Conservation (phyloP, 2,113 vertebrate species). For the Emydocephalus ijimae region DNA sequence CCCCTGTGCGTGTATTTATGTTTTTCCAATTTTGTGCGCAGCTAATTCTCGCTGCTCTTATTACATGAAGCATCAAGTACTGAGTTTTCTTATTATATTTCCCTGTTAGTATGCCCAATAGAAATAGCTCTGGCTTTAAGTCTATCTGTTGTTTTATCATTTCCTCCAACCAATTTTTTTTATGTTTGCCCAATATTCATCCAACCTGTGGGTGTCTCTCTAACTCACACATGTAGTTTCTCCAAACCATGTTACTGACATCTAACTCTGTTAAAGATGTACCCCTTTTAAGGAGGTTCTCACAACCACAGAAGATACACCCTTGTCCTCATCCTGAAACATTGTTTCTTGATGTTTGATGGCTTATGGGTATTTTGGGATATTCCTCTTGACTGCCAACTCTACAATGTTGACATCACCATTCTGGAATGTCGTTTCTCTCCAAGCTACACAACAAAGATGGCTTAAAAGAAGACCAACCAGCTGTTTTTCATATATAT, state of each 20-base stretch:
- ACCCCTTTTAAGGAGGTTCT: neutral
- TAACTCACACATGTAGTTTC: neutral
- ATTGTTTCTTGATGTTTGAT: neutral
- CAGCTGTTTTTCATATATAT: neutral
- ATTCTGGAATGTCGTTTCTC: neutral
- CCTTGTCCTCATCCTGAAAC: neutral
- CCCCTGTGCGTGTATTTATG: too few species aligned
- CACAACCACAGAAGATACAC: neutral
- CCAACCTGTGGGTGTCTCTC: neutral
- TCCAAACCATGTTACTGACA: neutral
- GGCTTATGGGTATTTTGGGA: neutral
- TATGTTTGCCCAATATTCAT: too few species aligned
- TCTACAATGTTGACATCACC: neutral
- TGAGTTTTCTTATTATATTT: too few species aligned
- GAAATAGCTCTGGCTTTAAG: too few species aligned
- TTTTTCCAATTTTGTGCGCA: too few species aligned
- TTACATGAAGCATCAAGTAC: too few species aligned
- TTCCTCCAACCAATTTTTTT: too few species aligned
- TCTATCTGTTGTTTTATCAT: too few species aligned
- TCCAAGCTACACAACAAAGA: neutral
- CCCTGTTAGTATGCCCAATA: too few species aligned
- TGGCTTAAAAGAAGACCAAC: neutral
- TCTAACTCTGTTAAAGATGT: neutral
- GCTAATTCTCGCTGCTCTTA: too few species aligned
- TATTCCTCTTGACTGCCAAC: neutral